phyloP scores from a whole-genome alignment of 2,113 vertebrate species.

The Hemiscyllium ocellatum region DNA sequence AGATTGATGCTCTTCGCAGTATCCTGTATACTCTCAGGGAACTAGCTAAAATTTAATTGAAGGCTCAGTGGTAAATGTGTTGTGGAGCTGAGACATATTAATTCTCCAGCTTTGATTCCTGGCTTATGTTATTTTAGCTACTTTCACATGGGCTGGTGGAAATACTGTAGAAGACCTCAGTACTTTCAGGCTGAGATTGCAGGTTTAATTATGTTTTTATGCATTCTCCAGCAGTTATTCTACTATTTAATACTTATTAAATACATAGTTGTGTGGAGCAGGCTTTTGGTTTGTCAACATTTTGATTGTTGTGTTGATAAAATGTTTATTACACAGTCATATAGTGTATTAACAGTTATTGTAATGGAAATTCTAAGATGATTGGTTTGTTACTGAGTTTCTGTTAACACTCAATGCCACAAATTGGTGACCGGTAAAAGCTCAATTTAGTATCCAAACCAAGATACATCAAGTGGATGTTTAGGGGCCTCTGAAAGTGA shows the following conservation, averaged over 20 bases:
- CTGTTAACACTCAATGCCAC: not conserved
- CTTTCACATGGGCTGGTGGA: not conserved
- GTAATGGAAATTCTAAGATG: not conserved
- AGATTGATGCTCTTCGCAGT: not conserved
- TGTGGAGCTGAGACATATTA: not conserved
- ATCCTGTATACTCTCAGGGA: not conserved
- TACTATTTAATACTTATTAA: not conserved
- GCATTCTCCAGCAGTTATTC: not conserved
- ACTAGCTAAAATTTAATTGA: not conserved
- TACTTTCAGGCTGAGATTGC: not conserved
- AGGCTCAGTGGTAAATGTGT: not conserved
- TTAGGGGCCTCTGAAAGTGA: not conserved
- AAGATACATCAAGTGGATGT: not conserved
- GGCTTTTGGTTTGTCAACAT: not conserved
- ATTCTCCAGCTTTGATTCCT: not conserved
- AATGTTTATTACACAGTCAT: not conserved
- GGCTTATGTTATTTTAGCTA: not conserved
- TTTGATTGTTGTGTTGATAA: not conserved
- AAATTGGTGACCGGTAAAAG: not conserved
- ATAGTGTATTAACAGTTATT: not conserved
- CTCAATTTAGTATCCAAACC: not conserved
- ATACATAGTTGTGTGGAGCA: not conserved
- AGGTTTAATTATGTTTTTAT: not conserved
- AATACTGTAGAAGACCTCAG: not conserved
- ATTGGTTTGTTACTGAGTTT: not conserved